Evolutionary conservation across 2,113 vertebrate species (phyloP).

Genomic region (Pangasianodon hypophthalmus): DNA sequence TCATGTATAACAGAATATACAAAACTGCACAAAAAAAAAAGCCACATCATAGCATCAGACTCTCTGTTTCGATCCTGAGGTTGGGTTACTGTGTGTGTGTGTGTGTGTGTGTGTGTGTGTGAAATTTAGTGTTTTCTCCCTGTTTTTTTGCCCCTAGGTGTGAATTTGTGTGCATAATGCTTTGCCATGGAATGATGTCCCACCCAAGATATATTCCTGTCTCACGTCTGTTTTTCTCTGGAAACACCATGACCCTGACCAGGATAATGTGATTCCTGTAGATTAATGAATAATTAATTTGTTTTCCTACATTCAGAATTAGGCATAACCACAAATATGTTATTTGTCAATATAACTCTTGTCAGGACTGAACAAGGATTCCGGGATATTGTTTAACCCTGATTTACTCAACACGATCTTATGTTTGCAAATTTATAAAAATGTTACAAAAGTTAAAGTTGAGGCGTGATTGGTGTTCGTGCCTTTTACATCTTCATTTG

Average conservation of each 20-base stretch:
- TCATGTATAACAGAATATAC: not conserved
- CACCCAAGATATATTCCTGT: not conserved
- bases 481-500: not conserved
- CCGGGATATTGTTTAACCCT: not conserved
- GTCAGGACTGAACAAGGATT: not conserved
- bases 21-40: not conserved
- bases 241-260: no score
- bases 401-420: not conserved
- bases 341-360: no score
- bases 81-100: not conserved
- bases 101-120: not conserved
- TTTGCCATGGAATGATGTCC: not conserved
- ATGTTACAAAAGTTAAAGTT: not conserved
- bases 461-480: not conserved
- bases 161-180: not conserved
- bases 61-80: not conserved
- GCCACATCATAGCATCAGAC: not conserved
- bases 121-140: not conserved
- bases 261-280: no score
- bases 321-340: no score
- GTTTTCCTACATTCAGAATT: no score
- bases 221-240: not conserved
- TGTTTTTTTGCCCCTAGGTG: not conserved
- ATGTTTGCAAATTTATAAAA: not conserved
- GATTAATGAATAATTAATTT: no score